Conservation (phyloP, 2,113 vertebrate species). For the Lichenostomus cassidix region DNA sequence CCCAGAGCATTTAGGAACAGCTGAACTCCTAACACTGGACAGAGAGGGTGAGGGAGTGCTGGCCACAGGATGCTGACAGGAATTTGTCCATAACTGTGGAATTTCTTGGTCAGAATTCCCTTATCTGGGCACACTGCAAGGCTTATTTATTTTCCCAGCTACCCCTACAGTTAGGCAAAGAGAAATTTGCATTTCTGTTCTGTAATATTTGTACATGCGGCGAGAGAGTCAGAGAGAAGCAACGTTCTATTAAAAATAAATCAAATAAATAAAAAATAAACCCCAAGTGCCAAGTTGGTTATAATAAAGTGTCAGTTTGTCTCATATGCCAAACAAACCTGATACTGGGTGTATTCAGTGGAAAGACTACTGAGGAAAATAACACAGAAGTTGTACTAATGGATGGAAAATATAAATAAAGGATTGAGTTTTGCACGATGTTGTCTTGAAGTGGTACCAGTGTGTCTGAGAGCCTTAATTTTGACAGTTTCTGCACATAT, state of each 20-base stretch:
- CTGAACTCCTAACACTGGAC: neutral
- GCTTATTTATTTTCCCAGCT: constrained; percentile 43
- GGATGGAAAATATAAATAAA: neutral
- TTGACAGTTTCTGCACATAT: neutral
- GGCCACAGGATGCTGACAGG: neutral
- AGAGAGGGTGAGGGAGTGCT: neutral
- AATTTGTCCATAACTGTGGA: neutral
- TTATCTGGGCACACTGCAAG: constrained; percentile 25
- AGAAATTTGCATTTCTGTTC: constrained; percentile 43
- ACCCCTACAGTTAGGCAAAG: constrained; percentile 39
- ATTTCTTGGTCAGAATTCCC: neutral
- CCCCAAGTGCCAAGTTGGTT: constrained; percentile 49
- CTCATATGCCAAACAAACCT: constrained; percentile 20
- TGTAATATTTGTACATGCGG: constrained; percentile 34
- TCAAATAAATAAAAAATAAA: constrained; percentile 63
- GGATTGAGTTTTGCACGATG: neutral
- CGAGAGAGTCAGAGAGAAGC: constrained; percentile 15
- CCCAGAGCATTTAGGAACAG: neutral
- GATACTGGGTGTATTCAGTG: neutral
- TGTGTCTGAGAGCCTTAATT: neutral
- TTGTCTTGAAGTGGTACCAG: neutral
- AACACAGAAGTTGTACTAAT: neutral
- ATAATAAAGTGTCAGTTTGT: constrained; percentile 63
- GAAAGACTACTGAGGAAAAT: constrained; percentile 8
- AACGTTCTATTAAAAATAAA: neutral